Evolutionary conservation across 2,797 vertebrate genomes (phyloP).

Genomic region (Odontamblyopus rebecca): DNA sequence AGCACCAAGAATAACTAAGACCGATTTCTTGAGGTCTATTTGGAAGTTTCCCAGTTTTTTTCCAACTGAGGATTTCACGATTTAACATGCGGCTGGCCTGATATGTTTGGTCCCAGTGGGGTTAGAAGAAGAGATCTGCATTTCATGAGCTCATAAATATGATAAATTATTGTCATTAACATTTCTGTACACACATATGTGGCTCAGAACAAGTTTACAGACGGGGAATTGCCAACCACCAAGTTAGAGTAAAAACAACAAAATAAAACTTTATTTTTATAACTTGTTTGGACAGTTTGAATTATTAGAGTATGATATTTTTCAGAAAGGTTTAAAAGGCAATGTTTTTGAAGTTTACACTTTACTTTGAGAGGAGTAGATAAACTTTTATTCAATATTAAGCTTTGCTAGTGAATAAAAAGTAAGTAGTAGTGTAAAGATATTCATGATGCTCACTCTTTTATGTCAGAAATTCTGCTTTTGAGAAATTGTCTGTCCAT

Average conservation of each 20-base stretch:
- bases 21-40: constrained; percentile 35
- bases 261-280: neutral
- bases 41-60: constrained; percentile 15
- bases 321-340: too few species aligned
- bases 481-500: too few species aligned
- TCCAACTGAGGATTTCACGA: constrained; percentile 40
- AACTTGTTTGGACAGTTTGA: neutral
- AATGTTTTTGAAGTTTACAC: too few species aligned
- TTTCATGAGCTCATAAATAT: constrained; percentile 68
- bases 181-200: constrained; percentile 38
- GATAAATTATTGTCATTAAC: constrained; percentile 64
- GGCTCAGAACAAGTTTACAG: constrained; percentile 30
- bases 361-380: too few species aligned
- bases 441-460: too few species aligned
- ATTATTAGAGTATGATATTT: too few species aligned
- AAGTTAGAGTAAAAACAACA: neutral
- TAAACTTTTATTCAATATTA: too few species aligned
- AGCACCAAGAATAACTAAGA: neutral
- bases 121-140: constrained; percentile 45
- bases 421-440: too few species aligned
- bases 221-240: constrained; percentile 6
- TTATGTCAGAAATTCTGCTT: too few species aligned
- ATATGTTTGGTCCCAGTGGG: constrained; percentile 27
- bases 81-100: constrained; percentile 35
- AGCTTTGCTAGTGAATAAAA: too few species aligned